Evolutionary conservation across 2,113 vertebrate genomes (phyloP).

Genomic region (Pristiophorus japonicus): DNA sequence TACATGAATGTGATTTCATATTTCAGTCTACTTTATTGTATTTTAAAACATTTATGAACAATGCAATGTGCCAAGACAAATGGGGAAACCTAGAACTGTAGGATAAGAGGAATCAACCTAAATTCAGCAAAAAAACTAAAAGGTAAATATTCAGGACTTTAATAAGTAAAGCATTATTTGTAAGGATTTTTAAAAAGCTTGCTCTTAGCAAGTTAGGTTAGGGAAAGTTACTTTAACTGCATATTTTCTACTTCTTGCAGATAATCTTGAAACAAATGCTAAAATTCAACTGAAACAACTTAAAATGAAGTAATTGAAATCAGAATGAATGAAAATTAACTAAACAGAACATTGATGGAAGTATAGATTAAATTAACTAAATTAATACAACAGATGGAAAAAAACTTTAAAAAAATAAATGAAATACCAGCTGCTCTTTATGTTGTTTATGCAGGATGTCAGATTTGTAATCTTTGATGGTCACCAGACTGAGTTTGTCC

Average conservation of each 20-base stretch:
- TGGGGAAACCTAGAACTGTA: not conserved
- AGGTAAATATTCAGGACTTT: not conserved
- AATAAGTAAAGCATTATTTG: not conserved
- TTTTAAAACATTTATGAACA: not conserved
- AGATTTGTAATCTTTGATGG: constrained; percentile 79
- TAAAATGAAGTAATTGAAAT: constrained; percentile 6
- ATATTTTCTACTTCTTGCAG: not conserved
- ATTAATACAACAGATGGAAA: constrained; percentile 46
- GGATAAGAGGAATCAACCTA: not conserved
- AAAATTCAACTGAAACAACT: not conserved
- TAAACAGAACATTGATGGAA: not conserved
- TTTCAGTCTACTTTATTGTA: not conserved
- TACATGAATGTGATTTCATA: not conserved
- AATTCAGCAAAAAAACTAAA: not conserved
- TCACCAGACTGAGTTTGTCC: constrained; percentile 81
- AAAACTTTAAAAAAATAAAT: not conserved
- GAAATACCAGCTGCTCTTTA: constrained; percentile 82
- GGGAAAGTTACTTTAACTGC: not conserved
- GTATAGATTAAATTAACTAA: constrained; percentile 36
- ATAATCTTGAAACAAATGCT: not conserved
- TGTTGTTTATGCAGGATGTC: constrained; percentile 84
- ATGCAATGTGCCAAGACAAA: not conserved
- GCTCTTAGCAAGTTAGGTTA: not conserved
- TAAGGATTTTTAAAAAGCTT: not conserved
- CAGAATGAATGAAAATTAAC: constrained; percentile 16